Evolutionary conservation across 2,888 invertebrate species (phyloP).

Genomic region (Sesia apiformis): DNA sequence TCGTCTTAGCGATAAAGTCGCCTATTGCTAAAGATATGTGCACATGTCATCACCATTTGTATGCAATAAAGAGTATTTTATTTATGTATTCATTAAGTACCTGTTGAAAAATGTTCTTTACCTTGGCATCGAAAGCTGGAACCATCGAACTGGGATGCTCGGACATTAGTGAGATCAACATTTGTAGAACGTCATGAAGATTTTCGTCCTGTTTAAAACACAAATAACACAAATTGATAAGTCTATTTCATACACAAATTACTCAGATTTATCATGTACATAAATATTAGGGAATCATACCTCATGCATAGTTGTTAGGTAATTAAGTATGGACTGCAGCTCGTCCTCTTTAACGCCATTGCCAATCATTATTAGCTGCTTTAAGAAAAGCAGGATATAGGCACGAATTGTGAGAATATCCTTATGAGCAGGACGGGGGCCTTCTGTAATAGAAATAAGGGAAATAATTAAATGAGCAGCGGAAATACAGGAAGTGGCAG

Average conservation of each 20-base stretch:
- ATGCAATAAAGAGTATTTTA: background rate
- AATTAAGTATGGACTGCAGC: slow-evolving; percentile 97
- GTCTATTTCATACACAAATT: too few relatives aligned
- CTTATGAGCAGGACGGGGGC: slow-evolving; percentile 94
- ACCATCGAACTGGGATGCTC: slow-evolving; percentile 99
- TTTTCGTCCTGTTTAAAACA: slow-evolving; percentile 88
- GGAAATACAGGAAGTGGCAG: too few relatives aligned
- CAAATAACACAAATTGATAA: too few relatives aligned
- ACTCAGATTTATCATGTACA: too few relatives aligned
- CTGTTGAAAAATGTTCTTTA: slow-evolving; percentile 12
- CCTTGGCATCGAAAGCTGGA: slow-evolving; percentile 97
- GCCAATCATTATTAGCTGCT: slow-evolving; percentile 96
- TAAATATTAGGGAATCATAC: slow-evolving; percentile 54
- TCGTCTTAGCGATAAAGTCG: background rate
- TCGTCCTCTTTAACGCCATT: slow-evolving; percentile 99
- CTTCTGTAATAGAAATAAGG: slow-evolving; percentile 77
- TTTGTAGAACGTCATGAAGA: slow-evolving; percentile 97
- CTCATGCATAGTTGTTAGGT: slow-evolving; percentile 97
- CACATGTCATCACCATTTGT: too few relatives aligned
- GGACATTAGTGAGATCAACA: slow-evolving; percentile 97
- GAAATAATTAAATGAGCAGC: too few relatives aligned
- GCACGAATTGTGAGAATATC: slow-evolving; percentile 95
- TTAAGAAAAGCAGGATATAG: slow-evolving; percentile 95
- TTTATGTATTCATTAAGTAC: background rate
- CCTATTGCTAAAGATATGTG: background rate